Percentiles rank a stretch among this genome's conserved stretches.
phyloP scores from a whole-genome alignment of 2,888 invertebrate species.

The Cecidostiba fungosa region DNA sequence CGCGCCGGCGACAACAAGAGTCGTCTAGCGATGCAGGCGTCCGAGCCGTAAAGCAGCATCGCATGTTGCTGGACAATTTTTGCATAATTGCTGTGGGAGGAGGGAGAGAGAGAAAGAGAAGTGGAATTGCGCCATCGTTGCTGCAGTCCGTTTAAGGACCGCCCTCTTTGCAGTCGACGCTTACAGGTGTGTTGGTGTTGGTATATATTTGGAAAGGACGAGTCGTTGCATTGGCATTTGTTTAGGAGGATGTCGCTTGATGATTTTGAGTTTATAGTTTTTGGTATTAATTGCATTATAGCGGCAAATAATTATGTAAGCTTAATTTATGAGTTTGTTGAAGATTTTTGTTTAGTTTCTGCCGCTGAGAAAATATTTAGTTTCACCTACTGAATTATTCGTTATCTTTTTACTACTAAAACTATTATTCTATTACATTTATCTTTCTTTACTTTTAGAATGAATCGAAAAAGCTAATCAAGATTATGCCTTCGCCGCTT shows the following conservation, averaged over 20 bases:
- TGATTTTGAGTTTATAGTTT: not conserved
- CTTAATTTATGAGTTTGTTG: too few relatives aligned
- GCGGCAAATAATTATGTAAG: too few relatives aligned
- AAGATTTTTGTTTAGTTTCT: too few relatives aligned
- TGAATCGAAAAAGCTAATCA: not conserved
- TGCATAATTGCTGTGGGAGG: slow-evolving; percentile 41
- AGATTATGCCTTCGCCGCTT: not conserved
- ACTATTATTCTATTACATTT: not conserved
- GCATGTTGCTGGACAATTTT: slow-evolving; percentile 55
- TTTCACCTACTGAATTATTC: too few relatives aligned
- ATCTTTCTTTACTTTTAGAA: not conserved
- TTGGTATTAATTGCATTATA: too few relatives aligned
- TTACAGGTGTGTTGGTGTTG: not conserved
- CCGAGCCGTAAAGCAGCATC: slow-evolving; percentile 49
- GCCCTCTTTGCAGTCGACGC: not conserved
- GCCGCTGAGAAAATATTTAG: too few relatives aligned
- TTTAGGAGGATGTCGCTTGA: not conserved
- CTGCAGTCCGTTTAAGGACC: not conserved
- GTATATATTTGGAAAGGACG: not conserved
- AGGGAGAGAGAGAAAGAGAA: not conserved
- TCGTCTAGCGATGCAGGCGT: not conserved
- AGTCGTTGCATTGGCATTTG: not conserved
- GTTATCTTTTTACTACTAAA: not conserved
- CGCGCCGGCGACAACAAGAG: not conserved
- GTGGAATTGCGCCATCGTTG: not conserved